Evolutionary conservation across 2,797 vertebrate genomes (phyloP).

Genomic region (Labroides dimidiatus): DNA sequence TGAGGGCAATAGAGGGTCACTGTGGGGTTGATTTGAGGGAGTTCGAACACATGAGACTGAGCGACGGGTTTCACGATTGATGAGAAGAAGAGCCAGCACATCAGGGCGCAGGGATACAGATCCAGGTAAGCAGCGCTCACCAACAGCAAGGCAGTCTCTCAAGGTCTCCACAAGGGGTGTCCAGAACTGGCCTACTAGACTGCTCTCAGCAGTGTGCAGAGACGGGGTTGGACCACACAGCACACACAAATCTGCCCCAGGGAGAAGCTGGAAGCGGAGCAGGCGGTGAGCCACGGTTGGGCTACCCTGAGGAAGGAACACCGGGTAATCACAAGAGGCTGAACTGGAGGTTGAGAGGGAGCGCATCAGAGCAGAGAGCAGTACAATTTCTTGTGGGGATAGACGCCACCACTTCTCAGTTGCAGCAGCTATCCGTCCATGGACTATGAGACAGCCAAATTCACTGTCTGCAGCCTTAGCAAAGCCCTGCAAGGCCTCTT

Average conservation of each 20-base stretch:
- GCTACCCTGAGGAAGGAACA: constrained; percentile 93
- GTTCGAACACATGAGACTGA: constrained; percentile 82
- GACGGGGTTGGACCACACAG: constrained; percentile 91
- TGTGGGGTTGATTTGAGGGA: background rate
- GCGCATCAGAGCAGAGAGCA: constrained; percentile 85
- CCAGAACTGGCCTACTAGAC: constrained; percentile 88
- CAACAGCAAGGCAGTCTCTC: constrained; percentile 81
- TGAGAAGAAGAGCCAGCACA: constrained; percentile 87
- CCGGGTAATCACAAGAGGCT: constrained; percentile 88
- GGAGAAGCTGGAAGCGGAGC: constrained; percentile 89
- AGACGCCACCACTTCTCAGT: constrained; percentile 94
- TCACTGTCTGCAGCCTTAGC: constrained; percentile 85
- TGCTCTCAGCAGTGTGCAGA: constrained; percentile 83
- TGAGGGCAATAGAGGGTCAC: constrained; percentile 56
- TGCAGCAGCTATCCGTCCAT: constrained; percentile 84
- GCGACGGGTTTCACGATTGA: constrained; percentile 88
- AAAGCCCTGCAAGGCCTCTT: constrained; percentile 87
- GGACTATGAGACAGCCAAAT: constrained; percentile 87
- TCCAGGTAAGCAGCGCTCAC: constrained; percentile 78
- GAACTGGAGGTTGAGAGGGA: constrained; percentile 81
- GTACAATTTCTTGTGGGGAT: constrained; percentile 86
- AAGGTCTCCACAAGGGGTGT: constrained; percentile 85
- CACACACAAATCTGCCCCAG: constrained; percentile 86
- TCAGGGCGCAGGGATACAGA: constrained; percentile 80
- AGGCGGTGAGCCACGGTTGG: constrained; percentile 92